Evolutionary conservation across 2,113 vertebrate genomes (phyloP), one percentile per base, ranked within the genome.

Genomic region (Macroglossus sobrinus): DNA sequence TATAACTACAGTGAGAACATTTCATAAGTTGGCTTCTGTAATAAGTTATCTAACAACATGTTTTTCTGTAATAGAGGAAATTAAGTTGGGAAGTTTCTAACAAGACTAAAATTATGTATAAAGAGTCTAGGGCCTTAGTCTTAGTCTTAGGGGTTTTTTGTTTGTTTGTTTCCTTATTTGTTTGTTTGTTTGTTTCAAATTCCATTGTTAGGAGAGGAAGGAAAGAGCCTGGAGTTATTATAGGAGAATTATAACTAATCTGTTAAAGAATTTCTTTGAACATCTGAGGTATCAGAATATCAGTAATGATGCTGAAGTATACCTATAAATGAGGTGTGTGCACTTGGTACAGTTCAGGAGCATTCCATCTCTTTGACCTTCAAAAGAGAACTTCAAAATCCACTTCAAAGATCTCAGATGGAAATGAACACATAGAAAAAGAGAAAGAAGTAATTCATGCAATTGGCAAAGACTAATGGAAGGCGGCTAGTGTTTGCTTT

Each of bases 341-440:
- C 15, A 30, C 33, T 92, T n/a, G 4, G 4, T 47, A n/a, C 5
- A 72, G 45, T 68, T 79, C n/a, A 63, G 33, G 40, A 21, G 24
- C 30, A 82, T 80, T 87, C 15, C 4, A 35, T 90, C 26, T 86
- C 45, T 69, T 89, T 90, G 72, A 92, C 89, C 86, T 97, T 84
- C 78, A 89, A 26, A 84, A 75, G 12, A 79, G 35, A 93, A 80
- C 3, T 92, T 90, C 2, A 5, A 64, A 94, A 93, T 87, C 6
- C n/a, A 87, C 47, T 89, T 84, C 4, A 28, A 14, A 86, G 45
- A n/a, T 3, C 26, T 92, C 40, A 66, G 24, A 79, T 82, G 22
- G 45, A 84, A 90, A 89, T 4, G 2, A 61, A 78, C 68, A 76
- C 26, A 78, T 66, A 43, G 35, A 75, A 43, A 85, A 15, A 26